Conservation (phyloP, 2,888 invertebrate genomes). For the Cyclophora albipunctata region DNA sequence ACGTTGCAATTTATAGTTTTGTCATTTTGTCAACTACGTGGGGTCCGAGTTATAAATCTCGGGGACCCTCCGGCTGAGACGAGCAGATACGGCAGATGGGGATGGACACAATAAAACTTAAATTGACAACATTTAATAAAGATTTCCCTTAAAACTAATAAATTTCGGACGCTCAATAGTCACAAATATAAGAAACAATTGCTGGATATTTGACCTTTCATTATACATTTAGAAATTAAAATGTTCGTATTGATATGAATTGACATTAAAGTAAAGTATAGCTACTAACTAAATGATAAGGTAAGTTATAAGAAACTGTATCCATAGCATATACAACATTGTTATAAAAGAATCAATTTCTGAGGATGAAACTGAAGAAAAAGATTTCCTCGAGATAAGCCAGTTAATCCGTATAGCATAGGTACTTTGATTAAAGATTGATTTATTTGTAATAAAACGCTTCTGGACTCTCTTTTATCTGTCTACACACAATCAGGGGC, state of each 20-base stretch:
- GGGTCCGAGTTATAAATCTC: constrained; percentile 53
- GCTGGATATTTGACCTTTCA: too few species aligned
- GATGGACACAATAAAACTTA: constrained; percentile 50
- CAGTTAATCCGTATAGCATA: constrained; percentile 35
- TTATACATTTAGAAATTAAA: too few species aligned
- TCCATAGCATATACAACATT: not conserved
- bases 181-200: not conserved
- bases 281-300: too few species aligned
- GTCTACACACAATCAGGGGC: constrained; percentile 55
- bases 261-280: too few species aligned
- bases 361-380: constrained; percentile 17
- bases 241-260: too few species aligned
- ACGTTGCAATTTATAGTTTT: constrained; percentile 45
- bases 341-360: constrained; percentile 4
- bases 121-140: constrained; percentile 43
- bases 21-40: constrained; percentile 43
- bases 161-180: not conserved
- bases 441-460: constrained; percentile 60
- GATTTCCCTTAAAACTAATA: constrained; percentile 22
- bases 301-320: too few species aligned
- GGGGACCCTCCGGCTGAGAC: constrained; percentile 48
- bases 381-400: constrained; percentile 24
- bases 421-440: constrained; percentile 50
- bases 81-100: constrained; percentile 46
- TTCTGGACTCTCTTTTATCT: constrained; percentile 60